Evolutionary conservation across 2,888 invertebrate genomes (phyloP).

Genomic region (Mesorhabditis sp.): DNA sequence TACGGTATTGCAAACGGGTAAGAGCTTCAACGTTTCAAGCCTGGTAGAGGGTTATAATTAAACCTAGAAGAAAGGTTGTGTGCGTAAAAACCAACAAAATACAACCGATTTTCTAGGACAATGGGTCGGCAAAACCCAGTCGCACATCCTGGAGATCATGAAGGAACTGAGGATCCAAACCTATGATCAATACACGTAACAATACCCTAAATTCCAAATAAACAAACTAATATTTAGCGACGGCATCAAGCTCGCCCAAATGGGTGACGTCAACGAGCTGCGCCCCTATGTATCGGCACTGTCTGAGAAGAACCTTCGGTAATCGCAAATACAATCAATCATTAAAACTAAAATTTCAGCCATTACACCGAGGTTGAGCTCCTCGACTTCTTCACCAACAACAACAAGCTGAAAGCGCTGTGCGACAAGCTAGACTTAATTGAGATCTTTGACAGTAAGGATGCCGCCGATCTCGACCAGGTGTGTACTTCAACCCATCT

Average conservation of each 20-base stretch:
- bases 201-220: too few relatives aligned
- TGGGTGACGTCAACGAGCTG: background rate
- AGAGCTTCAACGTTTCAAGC: too few relatives aligned
- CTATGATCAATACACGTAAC: constrained; percentile 38
- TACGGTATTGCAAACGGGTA: too few relatives aligned
- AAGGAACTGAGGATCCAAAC: constrained; percentile 59
- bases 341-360: background rate
- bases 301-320: constrained; percentile 3
- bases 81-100: too few relatives aligned
- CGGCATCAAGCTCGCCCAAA: constrained; percentile 5
- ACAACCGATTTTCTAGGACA: constrained; percentile 46
- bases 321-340: background rate
- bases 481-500: background rate
- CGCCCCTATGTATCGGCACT: background rate
- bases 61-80: background rate
- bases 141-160: constrained; percentile 57
- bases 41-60: too few relatives aligned
- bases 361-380: background rate
- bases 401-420: background rate
- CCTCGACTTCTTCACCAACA: background rate
- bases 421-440: constrained; percentile 6
- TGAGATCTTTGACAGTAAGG: background rate
- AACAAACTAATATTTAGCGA: background rate
- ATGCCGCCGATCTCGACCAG: background rate
- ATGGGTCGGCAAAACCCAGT: constrained; percentile 61